Conservation (phyloP, 1,140 invertebrate species). For the Eulimnadia texana region DNA sequence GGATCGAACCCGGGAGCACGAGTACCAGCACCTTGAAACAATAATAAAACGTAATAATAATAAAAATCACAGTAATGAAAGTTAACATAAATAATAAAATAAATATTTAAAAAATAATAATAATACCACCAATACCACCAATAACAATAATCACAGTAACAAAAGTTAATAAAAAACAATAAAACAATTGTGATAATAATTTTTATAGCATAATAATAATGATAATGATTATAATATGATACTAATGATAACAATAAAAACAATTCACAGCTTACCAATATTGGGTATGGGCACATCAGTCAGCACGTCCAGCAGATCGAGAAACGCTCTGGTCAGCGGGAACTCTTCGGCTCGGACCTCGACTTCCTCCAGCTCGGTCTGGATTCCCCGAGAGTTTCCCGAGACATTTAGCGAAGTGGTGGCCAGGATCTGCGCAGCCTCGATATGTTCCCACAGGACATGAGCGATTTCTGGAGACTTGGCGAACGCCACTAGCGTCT, state of each 20-base stretch:
- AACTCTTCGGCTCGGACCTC: slow-evolving; percentile 80
- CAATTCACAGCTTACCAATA: slow-evolving; percentile 21
- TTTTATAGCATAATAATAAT: too few relatives aligned
- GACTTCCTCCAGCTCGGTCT: slow-evolving; percentile 51
- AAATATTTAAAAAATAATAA: too few relatives aligned
- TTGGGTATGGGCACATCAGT: slow-evolving; percentile 38
- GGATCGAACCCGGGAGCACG: slow-evolving; percentile 77
- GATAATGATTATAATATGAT: too few relatives aligned
- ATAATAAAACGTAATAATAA: too few relatives aligned
- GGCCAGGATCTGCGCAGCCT: slow-evolving; percentile 65
- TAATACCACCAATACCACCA: too few relatives aligned
- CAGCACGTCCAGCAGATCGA: slow-evolving; percentile 58
- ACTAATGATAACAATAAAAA: too few relatives aligned
- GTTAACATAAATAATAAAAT: too few relatives aligned
- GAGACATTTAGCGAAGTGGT: slow-evolving; percentile 42
- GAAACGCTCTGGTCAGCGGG: slow-evolving; percentile 62
- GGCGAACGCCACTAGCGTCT: slow-evolving; percentile 58
- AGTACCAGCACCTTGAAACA: slow-evolving; percentile 56
- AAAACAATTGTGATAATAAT: too few relatives aligned
- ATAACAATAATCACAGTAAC: too few relatives aligned
- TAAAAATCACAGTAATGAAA: too few relatives aligned
- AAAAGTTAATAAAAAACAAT: too few relatives aligned
- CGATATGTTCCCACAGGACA: slow-evolving; percentile 70
- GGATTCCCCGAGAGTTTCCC: slow-evolving; percentile 17
- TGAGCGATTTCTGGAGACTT: slow-evolving; percentile 55